Base-by-base conservation (phyloP, 1,140 invertebrate species). In the Macrobrachium rosenbergii region DNA sequence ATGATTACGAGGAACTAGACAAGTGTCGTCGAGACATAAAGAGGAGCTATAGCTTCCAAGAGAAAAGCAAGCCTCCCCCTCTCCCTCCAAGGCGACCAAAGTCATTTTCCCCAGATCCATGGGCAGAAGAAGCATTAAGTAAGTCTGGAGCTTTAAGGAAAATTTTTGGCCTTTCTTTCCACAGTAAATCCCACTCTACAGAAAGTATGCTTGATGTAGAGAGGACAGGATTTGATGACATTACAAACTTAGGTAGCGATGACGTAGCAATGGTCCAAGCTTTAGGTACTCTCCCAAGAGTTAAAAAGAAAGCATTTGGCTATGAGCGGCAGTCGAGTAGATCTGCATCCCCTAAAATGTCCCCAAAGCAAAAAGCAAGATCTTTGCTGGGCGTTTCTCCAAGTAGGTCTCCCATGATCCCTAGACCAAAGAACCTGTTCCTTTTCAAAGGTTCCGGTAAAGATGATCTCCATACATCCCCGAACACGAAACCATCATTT, bases 161-260 rank as follows among this genome's bases (percentile, higher is more conserved):
- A 75, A 90, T 90, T 52, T 88, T 90, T 87, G 89, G 89, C 59
- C 82, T 90, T 64, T 87, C 89, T 19, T 88, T 88, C 60, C 80
- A 88, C 69, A 88, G 81, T 69, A 90, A 90, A 75, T 90, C 89
- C 60, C 89, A 90, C 83, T 90, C 89, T 12, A 88, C 87, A 60
- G 89, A 90, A 63, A 90, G 89, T 75, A 90, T 90, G 89, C 79
- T 90, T n/a, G 89, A 90, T 60, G 88, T 90, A 64, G 89, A 89
- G 14, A 83, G n/a, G 37, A 78, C 85, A 11, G 83, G 80, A 43
- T 86, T 86, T 77, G 89, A 87, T 73, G 83, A 87, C 58, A 64
- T 88, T 8, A 87, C 83, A 60, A 80, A 84, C 43, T 67, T 90
- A 80, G 89, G 83, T 52, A 90, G 89, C 45, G 84, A 77, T 23